Evolutionary conservation across 2,888 invertebrate genomes (phyloP), one percentile per base, ranked within the genome.

Genomic region (Limnephilus marmoratus): DNA sequence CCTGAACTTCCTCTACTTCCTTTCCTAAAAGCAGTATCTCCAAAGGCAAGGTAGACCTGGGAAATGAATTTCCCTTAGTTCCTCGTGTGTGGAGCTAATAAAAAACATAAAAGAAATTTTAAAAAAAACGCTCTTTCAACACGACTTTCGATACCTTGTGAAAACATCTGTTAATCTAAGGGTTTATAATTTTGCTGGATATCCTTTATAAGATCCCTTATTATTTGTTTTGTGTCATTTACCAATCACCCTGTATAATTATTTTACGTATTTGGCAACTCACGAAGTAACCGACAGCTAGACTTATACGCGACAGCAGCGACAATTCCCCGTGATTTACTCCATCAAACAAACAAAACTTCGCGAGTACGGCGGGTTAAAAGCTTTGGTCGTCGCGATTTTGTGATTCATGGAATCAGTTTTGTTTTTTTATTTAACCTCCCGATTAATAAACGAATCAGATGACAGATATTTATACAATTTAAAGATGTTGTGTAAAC

Each of bases 271-370:
- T 68, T 68, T 68, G 24, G 86, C 41, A 49, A 29, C n/a, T 37
- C n/a, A 29, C 29, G 15, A 18, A 86, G 49, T 49, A 49, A 86
- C 86, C 49, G 12, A 45, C 86, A 45, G n/a, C 41, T 31, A 49
- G 86, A 86, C 68, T 68, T 68, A n/a, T 41, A 86, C 0, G 45
- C 29, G 86, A 86, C 86, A 86, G n/a, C 29, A 34, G n/a, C n/a
- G 86, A 41, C 85, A 85, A 85, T 85, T 41, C 85, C 41, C 85
- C 13, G 49, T 86, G 45, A 86, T 86, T 86, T 86, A 86, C 49
- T 86, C 83, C 15, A 86, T 86, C 45, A 86, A 86, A 86, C 41
- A 85, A 85, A 85, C 86, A 86, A 86, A 85, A 37, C 45, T 86
- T 45, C 24, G 13, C 29, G 45, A 45, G 49, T 86, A 86, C 24